Conservation (phyloP, 2,797 vertebrate genomes). For the Graptemys geographica region DNA sequence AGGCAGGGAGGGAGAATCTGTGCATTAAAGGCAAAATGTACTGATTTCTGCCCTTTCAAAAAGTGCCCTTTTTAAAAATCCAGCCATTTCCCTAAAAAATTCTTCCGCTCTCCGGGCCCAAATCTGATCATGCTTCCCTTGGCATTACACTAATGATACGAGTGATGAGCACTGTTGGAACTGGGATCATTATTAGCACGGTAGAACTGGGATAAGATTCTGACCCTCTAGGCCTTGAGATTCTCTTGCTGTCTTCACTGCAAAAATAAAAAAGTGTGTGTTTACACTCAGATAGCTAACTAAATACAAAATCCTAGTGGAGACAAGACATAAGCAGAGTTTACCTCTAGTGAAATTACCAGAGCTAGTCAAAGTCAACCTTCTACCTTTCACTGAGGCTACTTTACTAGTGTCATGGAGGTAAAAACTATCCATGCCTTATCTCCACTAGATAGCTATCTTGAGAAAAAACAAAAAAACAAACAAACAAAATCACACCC, state of each 20-base stretch:
- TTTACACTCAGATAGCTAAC: not conserved
- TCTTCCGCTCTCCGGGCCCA: not conserved
- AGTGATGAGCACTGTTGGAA: not conserved
- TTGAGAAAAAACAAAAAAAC: not conserved
- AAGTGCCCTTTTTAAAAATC: not conserved
- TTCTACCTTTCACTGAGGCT: not conserved
- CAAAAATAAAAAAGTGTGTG: not conserved
- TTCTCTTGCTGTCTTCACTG: not conserved
- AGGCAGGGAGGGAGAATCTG: not conserved
- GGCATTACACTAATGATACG: not conserved
- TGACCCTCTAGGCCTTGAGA: not conserved
- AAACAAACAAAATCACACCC: no score
- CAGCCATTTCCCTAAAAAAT: not conserved
- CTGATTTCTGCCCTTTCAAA: not conserved
- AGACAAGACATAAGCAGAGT: not conserved
- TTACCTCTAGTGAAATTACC: not conserved
- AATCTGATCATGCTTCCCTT: not conserved
- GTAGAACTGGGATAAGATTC: not conserved
- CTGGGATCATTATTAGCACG: not conserved
- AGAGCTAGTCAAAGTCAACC: not conserved
- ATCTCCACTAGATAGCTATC: not conserved
- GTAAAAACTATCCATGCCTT: not conserved
- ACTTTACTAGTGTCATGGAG: not conserved
- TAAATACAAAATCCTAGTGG: not conserved
- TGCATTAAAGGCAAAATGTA: not conserved